These are phyloP conservation scores for Myathropa florea DNA, from an alignment of 2,888 invertebrate species.

Conservation along the genomic window DNA sequence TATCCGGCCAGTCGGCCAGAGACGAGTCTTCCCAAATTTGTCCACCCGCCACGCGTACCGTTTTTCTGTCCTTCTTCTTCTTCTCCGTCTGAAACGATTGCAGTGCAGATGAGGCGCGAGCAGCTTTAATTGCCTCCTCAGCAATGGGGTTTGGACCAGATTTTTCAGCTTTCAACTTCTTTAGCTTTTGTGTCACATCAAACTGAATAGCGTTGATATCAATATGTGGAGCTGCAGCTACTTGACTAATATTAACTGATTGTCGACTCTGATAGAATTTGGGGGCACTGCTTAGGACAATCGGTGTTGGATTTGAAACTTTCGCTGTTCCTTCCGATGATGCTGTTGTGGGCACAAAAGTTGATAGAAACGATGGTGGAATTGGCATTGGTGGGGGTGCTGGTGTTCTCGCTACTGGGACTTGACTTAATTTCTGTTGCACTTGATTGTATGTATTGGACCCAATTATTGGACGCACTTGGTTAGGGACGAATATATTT, in stretches of 20 bases:
- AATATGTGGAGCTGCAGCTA: constrained; percentile 78
- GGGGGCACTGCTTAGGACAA: constrained; percentile 87
- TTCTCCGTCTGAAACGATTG: constrained; percentile 83
- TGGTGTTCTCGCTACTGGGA: constrained; percentile 72
- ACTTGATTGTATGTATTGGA: constrained; percentile 87
- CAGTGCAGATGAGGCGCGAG: constrained; percentile 83
- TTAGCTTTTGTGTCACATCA: constrained; percentile 83
- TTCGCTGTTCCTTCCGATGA: constrained; percentile 38
- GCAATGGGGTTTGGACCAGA: constrained; percentile 84
- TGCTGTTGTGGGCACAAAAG: constrained; percentile 78
- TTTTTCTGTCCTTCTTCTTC: constrained; percentile 81
- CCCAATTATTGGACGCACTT: constrained; percentile 86
- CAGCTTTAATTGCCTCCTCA: constrained; percentile 85
- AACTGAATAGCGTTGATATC: constrained; percentile 83
- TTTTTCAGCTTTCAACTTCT: constrained; percentile 85
- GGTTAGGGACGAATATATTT: constrained; percentile 81
- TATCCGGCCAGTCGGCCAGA: constrained; percentile 97
- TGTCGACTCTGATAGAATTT: constrained; percentile 85
- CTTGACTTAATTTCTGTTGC: constrained; percentile 85
- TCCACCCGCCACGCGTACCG: constrained; percentile 95
- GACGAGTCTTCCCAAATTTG: constrained; percentile 98
- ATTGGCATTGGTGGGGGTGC: constrained; percentile 77
- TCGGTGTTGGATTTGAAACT: constrained; percentile 81
- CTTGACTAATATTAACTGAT: constrained; percentile 78
- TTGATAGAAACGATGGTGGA: constrained; percentile 79